Percentiles rank a stretch among this genome's conserved stretches.
phyloP scores from a whole-genome alignment of 2,888 invertebrate genomes.

The Callinectes sapidus region DNA sequence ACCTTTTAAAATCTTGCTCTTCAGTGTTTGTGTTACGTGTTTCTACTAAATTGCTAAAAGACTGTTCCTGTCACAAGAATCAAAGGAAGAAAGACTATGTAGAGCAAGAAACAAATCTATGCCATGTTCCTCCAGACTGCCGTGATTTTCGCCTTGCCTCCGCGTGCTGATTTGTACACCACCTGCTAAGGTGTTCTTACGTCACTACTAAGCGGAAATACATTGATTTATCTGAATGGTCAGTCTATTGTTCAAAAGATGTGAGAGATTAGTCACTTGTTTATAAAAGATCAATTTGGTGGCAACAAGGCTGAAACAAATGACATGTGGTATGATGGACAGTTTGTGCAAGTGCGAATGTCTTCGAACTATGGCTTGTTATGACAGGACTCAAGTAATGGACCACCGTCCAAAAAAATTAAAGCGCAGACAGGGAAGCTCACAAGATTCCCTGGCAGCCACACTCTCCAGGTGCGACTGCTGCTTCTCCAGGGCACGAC shows the following conservation, averaged over 20 bases:
- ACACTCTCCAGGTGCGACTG: not conserved
- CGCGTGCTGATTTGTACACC: not conserved
- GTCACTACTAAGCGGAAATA: not conserved
- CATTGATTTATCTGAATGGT: not conserved
- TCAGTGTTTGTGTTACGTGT: slow-evolving; percentile 26
- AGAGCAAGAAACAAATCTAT: not conserved
- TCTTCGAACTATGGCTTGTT: not conserved
- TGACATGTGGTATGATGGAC: not conserved
- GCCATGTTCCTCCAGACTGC: not conserved
- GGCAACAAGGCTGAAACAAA: not conserved
- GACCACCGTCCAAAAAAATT: not conserved
- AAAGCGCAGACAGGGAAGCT: not conserved
- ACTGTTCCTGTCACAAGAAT: not conserved
- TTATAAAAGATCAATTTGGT: not conserved
- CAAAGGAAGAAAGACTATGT: not conserved
- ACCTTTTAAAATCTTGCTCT: not conserved
- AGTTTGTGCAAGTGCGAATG: not conserved
- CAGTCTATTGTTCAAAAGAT: not conserved
- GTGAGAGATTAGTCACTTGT: not conserved
- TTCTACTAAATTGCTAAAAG: not conserved
- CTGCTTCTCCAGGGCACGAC: not conserved
- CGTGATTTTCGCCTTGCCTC: not conserved
- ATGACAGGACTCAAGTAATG: not conserved
- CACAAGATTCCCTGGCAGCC: not conserved
- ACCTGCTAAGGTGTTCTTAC: not conserved